A percentile compares a stretch with the other conserved stretches of the same genome.
phyloP scores from a whole-genome alignment of 30 jellyfish, hydroid and myxozoan genomes.

The Aurelia sp. region DNA sequence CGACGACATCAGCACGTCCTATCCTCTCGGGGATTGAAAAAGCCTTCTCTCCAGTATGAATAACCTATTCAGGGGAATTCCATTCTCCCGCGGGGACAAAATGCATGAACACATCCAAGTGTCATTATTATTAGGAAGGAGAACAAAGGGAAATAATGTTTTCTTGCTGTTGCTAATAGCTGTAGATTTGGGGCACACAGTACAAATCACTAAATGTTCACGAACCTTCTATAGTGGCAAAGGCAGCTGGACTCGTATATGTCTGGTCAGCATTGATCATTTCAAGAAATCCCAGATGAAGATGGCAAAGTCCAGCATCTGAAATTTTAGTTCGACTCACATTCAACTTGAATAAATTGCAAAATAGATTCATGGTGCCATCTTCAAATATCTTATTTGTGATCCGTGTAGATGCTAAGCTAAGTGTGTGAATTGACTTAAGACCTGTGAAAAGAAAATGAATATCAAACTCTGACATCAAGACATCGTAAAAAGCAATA shows the following conservation, averaged over 20 bases:
- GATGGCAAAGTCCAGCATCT: conserved; percentile 34
- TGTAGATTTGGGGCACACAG: no score
- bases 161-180: no score
- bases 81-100: no score
- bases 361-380: conserved; percentile 50
- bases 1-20: no score
- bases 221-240: background rate
- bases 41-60: no score
- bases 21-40: no score
- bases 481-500: no score
- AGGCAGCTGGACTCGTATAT: conserved; percentile 10
- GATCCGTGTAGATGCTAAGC: conserved; percentile 43
- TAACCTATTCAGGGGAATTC: no score
- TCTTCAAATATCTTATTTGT: conserved; percentile 41
- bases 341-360: conserved; percentile 48
- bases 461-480: no score
- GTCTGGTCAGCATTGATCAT: conserved; percentile 61
- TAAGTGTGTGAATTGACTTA: conserved; percentile 36
- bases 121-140: no score
- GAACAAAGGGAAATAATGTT: no score
- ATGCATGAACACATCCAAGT: no score
- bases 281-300: conserved; percentile 41
- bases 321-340: conserved; percentile 57
- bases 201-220: background rate
- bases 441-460: conserved; percentile 20